Conservation (phyloP, 2,797 vertebrate genomes). For the Pipistrellus nathusii region DNA sequence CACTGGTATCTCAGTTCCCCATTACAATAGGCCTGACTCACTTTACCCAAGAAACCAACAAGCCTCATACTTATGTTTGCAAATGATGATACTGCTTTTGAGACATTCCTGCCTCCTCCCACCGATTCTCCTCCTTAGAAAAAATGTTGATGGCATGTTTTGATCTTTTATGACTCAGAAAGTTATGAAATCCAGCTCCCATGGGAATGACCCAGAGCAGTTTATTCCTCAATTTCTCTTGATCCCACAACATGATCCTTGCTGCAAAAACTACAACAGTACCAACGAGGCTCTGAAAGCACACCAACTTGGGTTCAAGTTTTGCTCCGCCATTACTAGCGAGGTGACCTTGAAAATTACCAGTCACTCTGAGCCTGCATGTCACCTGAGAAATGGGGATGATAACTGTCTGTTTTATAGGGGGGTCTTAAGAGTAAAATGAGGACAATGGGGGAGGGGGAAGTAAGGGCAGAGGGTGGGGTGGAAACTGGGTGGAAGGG, state of each 20-base stretch:
- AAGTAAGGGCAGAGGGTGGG: too few relatives aligned
- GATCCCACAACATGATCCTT: neutral
- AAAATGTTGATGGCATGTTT: neutral
- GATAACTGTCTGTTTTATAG: neutral
- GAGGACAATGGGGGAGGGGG: neutral
- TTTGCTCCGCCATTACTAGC: neutral
- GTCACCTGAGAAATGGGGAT: fast-evolving
- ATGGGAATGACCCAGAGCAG: neutral
- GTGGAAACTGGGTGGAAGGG: too few relatives aligned
- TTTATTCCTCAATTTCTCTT: neutral
- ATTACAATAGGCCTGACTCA: neutral
- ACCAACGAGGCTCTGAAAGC: neutral
- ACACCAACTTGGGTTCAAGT: neutral
- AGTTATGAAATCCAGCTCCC: neutral
- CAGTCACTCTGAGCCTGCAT: neutral
- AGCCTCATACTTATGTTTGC: neutral
- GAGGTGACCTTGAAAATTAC: neutral
- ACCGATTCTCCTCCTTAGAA: neutral
- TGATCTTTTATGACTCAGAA: neutral
- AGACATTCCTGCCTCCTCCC: neutral
- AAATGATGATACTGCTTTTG: neutral
- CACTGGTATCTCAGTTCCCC: neutral
- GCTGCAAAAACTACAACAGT: neutral
- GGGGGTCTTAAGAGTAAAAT: neutral
- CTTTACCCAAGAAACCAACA: neutral